These are phyloP conservation scores for Numenius phaeopus DNA, from an alignment of 2,797 vertebrate species.

Conservation along the genomic window DNA sequence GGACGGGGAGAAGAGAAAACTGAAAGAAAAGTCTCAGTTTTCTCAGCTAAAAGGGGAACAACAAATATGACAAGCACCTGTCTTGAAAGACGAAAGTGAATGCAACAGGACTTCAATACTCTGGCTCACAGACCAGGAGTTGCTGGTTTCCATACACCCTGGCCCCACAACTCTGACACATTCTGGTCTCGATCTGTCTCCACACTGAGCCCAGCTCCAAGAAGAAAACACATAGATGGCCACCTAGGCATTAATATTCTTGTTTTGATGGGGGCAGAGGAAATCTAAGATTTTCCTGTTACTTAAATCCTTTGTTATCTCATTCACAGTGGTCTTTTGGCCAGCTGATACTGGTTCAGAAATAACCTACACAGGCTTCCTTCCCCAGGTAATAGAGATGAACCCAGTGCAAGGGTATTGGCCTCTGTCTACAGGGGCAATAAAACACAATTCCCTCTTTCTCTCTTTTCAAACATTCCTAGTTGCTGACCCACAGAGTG, in stretches of 20 bases:
- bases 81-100: not conserved
- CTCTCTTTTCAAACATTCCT: not conserved
- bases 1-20: not conserved
- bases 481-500: not conserved
- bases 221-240: not conserved
- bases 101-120: not conserved
- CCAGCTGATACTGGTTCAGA: not conserved
- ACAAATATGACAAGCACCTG: not conserved
- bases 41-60: not conserved
- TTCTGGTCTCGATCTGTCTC: rapidly evolving
- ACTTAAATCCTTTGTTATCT: not conserved
- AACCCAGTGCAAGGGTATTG: not conserved
- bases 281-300: not conserved
- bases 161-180: rapidly evolving
- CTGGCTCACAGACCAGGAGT: not conserved
- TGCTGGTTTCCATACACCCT: not conserved
- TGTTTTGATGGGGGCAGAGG: not conserved
- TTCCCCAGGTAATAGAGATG: not conserved
- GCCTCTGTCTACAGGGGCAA: not conserved
- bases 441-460: not conserved
- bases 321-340: not conserved
- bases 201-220: not conserved
- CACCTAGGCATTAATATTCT: not conserved
- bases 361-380: not conserved
- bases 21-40: not conserved